phyloP scores from a whole-genome alignment of 2,888 invertebrate genomes.

The Cloeon dipterum region DNA sequence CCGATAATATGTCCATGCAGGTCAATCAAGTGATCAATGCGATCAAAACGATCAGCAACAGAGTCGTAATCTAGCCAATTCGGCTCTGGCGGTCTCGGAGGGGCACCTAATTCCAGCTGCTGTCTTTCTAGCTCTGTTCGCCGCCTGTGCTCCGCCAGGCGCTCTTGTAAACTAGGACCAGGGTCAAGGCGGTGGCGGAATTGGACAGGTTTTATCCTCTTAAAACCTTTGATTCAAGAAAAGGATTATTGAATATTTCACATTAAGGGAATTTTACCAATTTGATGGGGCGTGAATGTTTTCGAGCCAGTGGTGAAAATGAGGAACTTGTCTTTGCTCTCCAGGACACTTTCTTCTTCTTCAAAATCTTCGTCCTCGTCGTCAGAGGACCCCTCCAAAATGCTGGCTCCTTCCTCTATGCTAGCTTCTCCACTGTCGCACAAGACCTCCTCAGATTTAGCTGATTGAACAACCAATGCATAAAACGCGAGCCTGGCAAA shows the following conservation, averaged over 20 bases:
- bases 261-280: no score
- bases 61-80: conserved; percentile 43
- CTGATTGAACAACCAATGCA: not conserved
- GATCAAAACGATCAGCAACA: conserved; percentile 44
- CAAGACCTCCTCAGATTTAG: not conserved
- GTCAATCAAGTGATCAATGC: conserved; percentile 57
- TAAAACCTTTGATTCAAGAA: conserved; percentile 25
- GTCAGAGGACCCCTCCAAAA: no score
- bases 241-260: not conserved
- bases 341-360: conserved; percentile 10
- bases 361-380: conserved; percentile 8
- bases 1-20: conserved; percentile 71
- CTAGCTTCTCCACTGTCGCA: not conserved
- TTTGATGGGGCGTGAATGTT: conserved; percentile 68
- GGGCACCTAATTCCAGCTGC: conserved; percentile 1
- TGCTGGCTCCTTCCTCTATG: no score
- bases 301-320: conserved; percentile 66
- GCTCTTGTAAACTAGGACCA: conserved; percentile 40
- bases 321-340: conserved; percentile 32
- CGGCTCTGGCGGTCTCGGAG: conserved; percentile 25
- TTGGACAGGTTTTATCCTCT: conserved; percentile 40
- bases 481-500: no score
- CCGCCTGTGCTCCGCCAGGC: conserved; percentile 32
- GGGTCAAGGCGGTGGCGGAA: conserved; percentile 44
- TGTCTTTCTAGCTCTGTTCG: conserved; percentile 17